These are phyloP conservation scores for Atta texana DNA, from an alignment of 1,140 invertebrate species.

Conservation along the genomic window DNA sequence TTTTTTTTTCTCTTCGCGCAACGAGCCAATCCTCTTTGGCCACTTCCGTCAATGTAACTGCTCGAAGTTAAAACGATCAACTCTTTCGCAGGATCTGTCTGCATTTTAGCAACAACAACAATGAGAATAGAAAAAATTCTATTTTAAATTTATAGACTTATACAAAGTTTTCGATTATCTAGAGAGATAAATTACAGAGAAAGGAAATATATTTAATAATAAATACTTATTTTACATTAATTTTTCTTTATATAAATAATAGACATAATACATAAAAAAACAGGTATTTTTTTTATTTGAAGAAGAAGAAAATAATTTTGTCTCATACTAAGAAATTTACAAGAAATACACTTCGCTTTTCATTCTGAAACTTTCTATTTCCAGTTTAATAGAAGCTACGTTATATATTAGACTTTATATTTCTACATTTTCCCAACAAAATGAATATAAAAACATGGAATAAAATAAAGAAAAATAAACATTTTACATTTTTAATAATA, in stretches of 20 bases:
- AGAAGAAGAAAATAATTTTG: neutral
- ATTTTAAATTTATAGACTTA: slow-evolving; percentile 10
- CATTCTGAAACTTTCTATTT: slow-evolving; percentile 22
- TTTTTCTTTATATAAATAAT: neutral
- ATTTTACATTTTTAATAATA: neutral
- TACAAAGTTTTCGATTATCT: neutral
- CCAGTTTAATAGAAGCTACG: slow-evolving; percentile 5
- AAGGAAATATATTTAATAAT: neutral
- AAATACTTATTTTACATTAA: neutral
- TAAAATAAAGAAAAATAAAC: neutral
- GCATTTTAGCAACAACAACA: slow-evolving; percentile 28
- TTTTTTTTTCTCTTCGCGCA: slow-evolving; percentile 18
- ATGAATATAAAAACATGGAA: slow-evolving; percentile 1
- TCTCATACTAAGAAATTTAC: slow-evolving; percentile 12
- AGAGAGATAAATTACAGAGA: neutral
- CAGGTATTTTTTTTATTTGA: slow-evolving; percentile 27
- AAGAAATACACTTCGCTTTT: neutral
- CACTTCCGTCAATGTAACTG: slow-evolving; percentile 53
- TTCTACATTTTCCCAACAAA: slow-evolving; percentile 13
- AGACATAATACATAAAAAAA: too few relatives aligned
- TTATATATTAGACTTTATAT: slow-evolving; percentile 33
- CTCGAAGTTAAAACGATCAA: slow-evolving; percentile 46
- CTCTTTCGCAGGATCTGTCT: slow-evolving; percentile 38
- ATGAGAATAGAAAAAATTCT: slow-evolving; percentile 8
- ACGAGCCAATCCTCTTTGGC: slow-evolving; percentile 54